Evolutionary conservation across 2,113 vertebrate species (phyloP).

Genomic region (Bungarus multicinctus): DNA sequence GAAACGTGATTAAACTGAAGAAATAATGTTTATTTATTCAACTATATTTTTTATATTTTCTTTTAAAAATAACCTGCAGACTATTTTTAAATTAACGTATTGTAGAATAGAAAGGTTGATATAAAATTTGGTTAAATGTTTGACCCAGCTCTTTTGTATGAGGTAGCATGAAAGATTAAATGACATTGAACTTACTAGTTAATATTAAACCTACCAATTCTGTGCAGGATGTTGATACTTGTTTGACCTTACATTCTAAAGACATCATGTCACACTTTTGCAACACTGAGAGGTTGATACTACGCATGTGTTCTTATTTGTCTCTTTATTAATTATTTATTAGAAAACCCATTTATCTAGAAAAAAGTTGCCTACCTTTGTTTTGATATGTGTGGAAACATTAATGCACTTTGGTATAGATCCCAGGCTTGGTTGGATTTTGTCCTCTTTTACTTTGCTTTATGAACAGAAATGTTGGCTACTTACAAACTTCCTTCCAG

Average conservation of each 20-base stretch:
- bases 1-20: neutral
- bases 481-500: neutral
- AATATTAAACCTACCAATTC: slow-evolving; percentile 12
- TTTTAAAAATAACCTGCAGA: neutral
- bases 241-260: neutral
- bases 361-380: neutral
- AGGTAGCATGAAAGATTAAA: neutral
- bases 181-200: slow-evolving; percentile 1
- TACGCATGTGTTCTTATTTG: neutral
- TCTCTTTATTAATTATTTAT: neutral
- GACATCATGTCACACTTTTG: neutral
- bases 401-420: neutral
- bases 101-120: neutral
- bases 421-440: neutral
- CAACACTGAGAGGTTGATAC: neutral
- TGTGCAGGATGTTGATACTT: neutral
- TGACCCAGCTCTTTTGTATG: neutral
- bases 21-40: neutral
- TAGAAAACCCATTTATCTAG: neutral
- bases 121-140: neutral
- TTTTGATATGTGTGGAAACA: neutral
- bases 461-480: neutral
- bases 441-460: neutral
- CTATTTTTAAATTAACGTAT: neutral
- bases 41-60: neutral